Base-by-base conservation (phyloP, 2,113 vertebrate species). In the Rallus limicola region DNA sequence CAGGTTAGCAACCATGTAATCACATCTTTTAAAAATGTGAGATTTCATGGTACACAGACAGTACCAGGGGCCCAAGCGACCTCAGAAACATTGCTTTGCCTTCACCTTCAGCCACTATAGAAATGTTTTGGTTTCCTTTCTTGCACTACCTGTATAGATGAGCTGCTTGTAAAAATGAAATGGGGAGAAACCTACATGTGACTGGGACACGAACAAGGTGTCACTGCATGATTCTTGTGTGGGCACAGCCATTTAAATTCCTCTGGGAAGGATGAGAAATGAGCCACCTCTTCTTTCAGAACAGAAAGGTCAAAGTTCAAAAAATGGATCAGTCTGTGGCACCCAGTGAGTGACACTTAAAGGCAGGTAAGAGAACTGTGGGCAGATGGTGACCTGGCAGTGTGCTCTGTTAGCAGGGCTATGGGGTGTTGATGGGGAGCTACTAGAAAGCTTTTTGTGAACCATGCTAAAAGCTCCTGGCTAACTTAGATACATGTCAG, bases 331-430 rank as follows among this genome's bases (percentile, higher is more conserved):
- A 9, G 12, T 42, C 64, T 38, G n/a, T 74, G 42, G 17, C 38
- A 68, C 50, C 62, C 46, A 34, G 3, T 44, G 38, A 2, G 0
- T 0, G 0, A n/a, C 5, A 3, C 2, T 8, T 25, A 11, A 23
- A 33, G 38, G 10, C 75, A 33, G 40, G 4, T 60, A 38, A 40
- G n/a, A 44, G 55, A 55, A 3, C 40, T 58, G 11, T 11, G n/a
- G 29, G 16, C 53, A 46, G 56, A 8, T 2, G 2, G 26, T 70
- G 46, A 31, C n/a, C 42, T 42, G 55, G 34, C 6, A 1, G 26
- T 25, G 28, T 46, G 44, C 13, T 75, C 42, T 0, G 0, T 64
- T 48, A 69, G 60, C 64, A 46, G 50, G 62, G 36, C 65, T 60
- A 44, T 20, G 6, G 65, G 24, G 38, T 10, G 6, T 9, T 84